Evolutionary conservation across 2,797 vertebrate genomes (phyloP), one percentile per base, ranked within the genome.

Genomic region (Glossophaga mutica): DNA sequence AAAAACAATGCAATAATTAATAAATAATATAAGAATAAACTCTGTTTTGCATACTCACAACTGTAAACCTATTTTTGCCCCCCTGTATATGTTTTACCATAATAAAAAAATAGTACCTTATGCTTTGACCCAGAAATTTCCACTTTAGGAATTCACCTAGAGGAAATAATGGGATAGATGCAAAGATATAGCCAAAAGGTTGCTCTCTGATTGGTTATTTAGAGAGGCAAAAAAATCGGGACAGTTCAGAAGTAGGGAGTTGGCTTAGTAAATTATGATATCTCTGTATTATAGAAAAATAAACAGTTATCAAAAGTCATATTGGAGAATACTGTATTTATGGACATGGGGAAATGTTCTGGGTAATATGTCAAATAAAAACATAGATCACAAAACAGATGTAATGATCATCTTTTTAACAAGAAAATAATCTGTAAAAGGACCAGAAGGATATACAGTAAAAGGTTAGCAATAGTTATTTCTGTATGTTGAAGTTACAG

Each of bases 401-500:
- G 39, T n/a, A 76, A 55, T 57, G 16, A 50, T 37, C n/a, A 34
- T 70, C n/a, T 70, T 94, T 85, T 90, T 50, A 46, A 76, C 73
- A 68, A 77, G 78, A 89, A 91, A 91, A 48, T 70, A 81, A 84
- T 29, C 37, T 71, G 24, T 62, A 48, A 91, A 84, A 87, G 67
- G 29, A 91, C 55, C 21, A 88, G 50, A 94, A 96, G 44, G 48
- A n/a, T 37, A 87, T 87, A 81, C 9, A 87, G 44, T 55, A 50
- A 94, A 91, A 90, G 22, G 9, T 82, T 87, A 74, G 77, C 18
- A 52, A 50, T 82, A 32, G 6, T 73, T 73, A 88, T 73, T 71
- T 95, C 70, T 92, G 42, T 32, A 48, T 92, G 9, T 62, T 94
- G 88, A 96, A 34, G 2, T 81, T 87, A 81, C 34, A 95, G 22